Evolutionary conservation across 2,888 invertebrate species (phyloP), one percentile per base, ranked within the genome.

Genomic region (Ophioninae sp.): DNA sequence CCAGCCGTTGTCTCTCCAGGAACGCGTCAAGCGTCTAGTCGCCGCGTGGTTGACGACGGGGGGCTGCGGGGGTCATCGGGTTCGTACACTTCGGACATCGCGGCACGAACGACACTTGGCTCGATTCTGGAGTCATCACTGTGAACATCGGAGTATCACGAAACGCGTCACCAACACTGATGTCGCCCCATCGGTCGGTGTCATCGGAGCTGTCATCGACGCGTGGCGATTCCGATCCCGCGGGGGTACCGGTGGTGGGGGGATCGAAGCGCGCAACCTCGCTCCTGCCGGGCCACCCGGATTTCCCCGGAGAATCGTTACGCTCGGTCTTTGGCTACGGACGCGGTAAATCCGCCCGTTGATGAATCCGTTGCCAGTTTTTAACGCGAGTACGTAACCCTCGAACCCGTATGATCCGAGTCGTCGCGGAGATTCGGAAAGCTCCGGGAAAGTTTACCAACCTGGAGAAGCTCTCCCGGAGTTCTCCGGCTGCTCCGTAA

Each of bases 211-310:
- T 39, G 59, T 21, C 64, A 69, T 72, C 20, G 75, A 82, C 85
- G 83, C 86, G 74, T 84, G 85, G 77, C 59, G 8, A 50, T 70
- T n/a, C 37, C 41, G 69, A 72, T 78, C 85, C 84, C 86, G 84
- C 87, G 87, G 85, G 85, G 76, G 77, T 69, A 73, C 13, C 87
- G 87, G 85, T 85, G 76, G 77, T 69, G 76, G 37, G 50, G 23
- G 68, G 75, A n/a, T 57, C 69, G 59, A 74, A 68, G 81, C 68
- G 50, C 56, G 6, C 57, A 37, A 20, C 50, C 8, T 50, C 23
- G n/a, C 68, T 23, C 64, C 65, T 64, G 59, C 64, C 61, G 79
- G 81, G 86, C 85, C 83, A 83, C 80, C 84, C 83, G 77, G 70
- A 67, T 77, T 77, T 61, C 17, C 41, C 68, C 57, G 69, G 65